These are phyloP conservation scores for Grapholita molesta DNA, from an alignment of 1,140 invertebrate genomes.

Conservation along the genomic window DNA sequence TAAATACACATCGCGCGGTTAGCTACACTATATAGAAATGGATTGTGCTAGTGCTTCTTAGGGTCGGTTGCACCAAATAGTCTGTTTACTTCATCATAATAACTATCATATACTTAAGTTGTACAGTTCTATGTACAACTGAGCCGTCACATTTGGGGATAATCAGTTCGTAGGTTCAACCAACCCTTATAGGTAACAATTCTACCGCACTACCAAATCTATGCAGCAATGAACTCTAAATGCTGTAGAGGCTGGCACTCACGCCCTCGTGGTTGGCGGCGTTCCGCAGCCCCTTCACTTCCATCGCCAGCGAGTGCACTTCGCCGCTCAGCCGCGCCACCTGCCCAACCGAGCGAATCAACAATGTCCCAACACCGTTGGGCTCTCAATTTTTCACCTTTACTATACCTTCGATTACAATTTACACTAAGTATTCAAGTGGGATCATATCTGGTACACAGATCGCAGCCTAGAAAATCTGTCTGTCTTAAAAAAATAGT, in stretches of 20 bases:
- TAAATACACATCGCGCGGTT: neutral
- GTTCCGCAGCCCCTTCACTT: slow-evolving; percentile 53
- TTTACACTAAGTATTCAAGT: neutral
- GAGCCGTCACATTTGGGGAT: no score
- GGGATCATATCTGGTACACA: neutral
- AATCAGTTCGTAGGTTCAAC: no score
- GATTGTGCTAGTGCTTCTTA: neutral
- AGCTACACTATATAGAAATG: neutral
- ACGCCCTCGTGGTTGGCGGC: slow-evolving; percentile 47
- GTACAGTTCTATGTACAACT: no score
- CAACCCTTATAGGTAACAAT: neutral
- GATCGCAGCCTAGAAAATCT: no score
- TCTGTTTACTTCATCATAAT: no score
- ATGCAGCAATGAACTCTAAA: slow-evolving; percentile 37
- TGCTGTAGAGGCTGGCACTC: slow-evolving; percentile 69
- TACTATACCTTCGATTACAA: neutral
- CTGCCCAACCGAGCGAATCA: slow-evolving; percentile 29
- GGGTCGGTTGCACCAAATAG: no score
- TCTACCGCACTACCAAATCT: neutral
- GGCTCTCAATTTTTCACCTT: neutral
- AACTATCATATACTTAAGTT: no score
- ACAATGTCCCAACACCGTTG: neutral
- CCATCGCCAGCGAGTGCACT: slow-evolving; percentile 59
- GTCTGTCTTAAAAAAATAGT: no score
- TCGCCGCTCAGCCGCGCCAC: slow-evolving; percentile 67